A percentile compares a stretch with the other conserved stretches of the same genome.
Evolutionary conservation across 2,888 invertebrate species (phyloP).

Genomic region (Pocota personata): DNA sequence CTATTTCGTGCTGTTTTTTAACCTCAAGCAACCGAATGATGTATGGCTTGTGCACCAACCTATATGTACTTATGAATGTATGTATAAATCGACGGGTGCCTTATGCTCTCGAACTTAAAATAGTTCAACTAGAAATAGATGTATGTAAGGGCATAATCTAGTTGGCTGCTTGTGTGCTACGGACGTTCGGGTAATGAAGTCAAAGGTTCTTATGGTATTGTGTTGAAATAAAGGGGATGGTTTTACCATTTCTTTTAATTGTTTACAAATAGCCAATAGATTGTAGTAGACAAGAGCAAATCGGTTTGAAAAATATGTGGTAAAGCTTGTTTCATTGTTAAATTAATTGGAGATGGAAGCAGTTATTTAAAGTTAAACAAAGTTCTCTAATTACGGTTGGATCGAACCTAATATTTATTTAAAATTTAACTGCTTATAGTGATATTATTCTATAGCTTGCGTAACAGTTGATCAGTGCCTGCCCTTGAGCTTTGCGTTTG

Average conservation of each 20-base stretch:
- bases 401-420: too few species aligned
- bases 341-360: neutral
- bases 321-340: neutral
- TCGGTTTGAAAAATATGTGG: neutral
- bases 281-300: neutral
- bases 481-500: too few species aligned
- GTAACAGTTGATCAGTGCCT: too few species aligned
- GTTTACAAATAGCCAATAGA: neutral
- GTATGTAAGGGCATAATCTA: neutral
- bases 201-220: neutral
- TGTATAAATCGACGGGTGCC: neutral
- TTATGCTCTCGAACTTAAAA: constrained; percentile 31
- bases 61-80: neutral
- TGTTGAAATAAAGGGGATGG: neutral
- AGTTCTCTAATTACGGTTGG: too few species aligned
- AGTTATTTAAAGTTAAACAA: too few species aligned
- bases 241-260: neutral
- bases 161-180: neutral
- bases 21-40: neutral
- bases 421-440: too few species aligned
- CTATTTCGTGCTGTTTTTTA: neutral
- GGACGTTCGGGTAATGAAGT: neutral
- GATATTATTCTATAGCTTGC: too few species aligned
- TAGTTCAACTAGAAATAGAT: constrained; percentile 46
- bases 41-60: neutral